These are phyloP conservation scores for Oryzias woworae DNA, from an alignment of 2,113 vertebrate species.

Conservation along the genomic window DNA sequence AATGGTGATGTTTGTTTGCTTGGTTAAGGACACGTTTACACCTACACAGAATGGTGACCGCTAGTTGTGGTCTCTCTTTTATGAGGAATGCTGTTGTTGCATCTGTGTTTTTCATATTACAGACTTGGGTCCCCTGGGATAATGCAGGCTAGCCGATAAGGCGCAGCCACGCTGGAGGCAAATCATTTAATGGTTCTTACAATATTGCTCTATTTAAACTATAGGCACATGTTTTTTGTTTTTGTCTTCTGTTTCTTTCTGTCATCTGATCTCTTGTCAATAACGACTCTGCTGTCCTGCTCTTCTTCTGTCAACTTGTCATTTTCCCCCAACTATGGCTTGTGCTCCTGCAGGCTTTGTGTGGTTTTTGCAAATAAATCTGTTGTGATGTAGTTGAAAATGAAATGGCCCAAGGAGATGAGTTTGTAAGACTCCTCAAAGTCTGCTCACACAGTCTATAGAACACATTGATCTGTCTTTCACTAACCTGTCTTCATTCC, in stretches of 20 bases:
- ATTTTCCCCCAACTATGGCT: slow-evolving; percentile 16
- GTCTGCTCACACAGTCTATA: slow-evolving; percentile 25
- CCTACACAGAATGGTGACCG: slow-evolving; percentile 51
- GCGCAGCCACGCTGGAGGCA: slow-evolving; percentile 82
- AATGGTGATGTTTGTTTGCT: slow-evolving; percentile 12
- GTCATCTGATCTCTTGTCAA: slow-evolving; percentile 35
- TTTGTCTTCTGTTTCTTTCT: slow-evolving; percentile 60
- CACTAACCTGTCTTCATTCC: slow-evolving; percentile 32
- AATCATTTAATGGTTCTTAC: slow-evolving; percentile 82
- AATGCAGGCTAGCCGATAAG: slow-evolving; percentile 84
- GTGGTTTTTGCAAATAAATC: slow-evolving; percentile 34
- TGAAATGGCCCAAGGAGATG: slow-evolving; percentile 1
- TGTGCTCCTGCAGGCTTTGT: slow-evolving; percentile 39
- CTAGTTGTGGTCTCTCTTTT: slow-evolving; percentile 66
- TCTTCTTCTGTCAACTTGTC: slow-evolving; percentile 37
- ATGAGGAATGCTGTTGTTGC: slow-evolving; percentile 84
- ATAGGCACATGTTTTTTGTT: slow-evolving; percentile 70
- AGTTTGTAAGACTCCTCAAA: slow-evolving; percentile 28
- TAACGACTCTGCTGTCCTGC: slow-evolving; percentile 32
- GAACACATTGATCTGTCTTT: slow-evolving; percentile 10
- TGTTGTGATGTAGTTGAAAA: neutral
- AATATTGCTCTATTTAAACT: slow-evolving; percentile 78
- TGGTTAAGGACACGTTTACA: slow-evolving; percentile 4
- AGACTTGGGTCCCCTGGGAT: slow-evolving; percentile 84
- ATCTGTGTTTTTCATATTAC: slow-evolving; percentile 84